Evolutionary conservation across 2,888 invertebrate species (phyloP), one percentile per base, ranked within the genome.

Genomic region (Bombylius major): DNA sequence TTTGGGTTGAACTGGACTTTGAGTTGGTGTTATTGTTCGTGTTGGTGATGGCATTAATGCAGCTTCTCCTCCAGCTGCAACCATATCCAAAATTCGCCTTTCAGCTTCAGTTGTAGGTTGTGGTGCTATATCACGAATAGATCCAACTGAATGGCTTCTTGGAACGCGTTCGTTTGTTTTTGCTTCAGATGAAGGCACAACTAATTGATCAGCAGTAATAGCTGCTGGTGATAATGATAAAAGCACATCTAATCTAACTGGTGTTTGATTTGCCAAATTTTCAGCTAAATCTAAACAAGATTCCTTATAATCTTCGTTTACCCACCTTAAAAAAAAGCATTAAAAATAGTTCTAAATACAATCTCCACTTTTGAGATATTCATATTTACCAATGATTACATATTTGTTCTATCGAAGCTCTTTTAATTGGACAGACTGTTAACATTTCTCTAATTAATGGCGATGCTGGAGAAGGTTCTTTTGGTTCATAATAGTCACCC

Each of bases 401-500:
- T 61, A 99, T 95, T 71, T 91, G 92, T 60, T 90, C 88, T 62
- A 99, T 92, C 65, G 89, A 89, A 9, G 96, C 94, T 62, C 98
- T 81, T 67, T 88, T 84, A 51, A 84, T 78, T 0, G 97, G 92
- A 67, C 90, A 89, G 47, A 97, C 95, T 1, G 93, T 92, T 65
- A 99, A 78, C 89, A 99, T 92, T 64, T 91, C 90, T 52, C 91
- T 82, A 62, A 99, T 97, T 52, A 99, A 78, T 51, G 92, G 87
- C 6, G 97, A 96, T 1, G 97, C 97, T 64, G 93, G 85, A 60
- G 97, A 95, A 49, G 93, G 93, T 65, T 83, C 88, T 67, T 90
- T 88, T 50, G 98, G 98, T 75, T 98, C 97, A 70, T 91, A 96
- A 75, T 97, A 99, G 73, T 96, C 95, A 6, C 97, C 97, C 70